These are phyloP conservation scores for Thermophis baileyi DNA, from an alignment of 2,113 vertebrate genomes.

Conservation along the genomic window DNA sequence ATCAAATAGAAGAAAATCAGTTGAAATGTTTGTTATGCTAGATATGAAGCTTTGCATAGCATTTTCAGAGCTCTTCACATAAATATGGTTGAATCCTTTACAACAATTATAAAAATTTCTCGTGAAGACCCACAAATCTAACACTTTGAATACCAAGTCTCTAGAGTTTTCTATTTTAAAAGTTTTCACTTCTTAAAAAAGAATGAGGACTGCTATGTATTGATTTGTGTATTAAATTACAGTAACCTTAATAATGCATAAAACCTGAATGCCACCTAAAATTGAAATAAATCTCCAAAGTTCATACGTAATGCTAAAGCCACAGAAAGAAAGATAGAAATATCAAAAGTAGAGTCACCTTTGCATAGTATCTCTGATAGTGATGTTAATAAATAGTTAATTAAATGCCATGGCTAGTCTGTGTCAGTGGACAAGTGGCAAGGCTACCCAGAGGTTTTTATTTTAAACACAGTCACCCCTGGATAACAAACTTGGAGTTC, in stretches of 20 bases:
- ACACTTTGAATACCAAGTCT: neutral
- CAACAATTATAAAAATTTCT: neutral
- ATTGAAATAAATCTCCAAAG: neutral
- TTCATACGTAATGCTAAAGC: neutral
- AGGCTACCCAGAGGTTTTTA: neutral
- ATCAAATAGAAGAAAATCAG: slow-evolving; percentile 22
- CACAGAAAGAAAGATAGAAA: neutral
- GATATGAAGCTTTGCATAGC: neutral
- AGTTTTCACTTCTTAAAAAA: neutral
- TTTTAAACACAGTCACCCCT: neutral
- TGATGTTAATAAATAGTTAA: neutral
- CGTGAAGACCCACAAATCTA: neutral
- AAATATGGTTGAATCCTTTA: neutral
- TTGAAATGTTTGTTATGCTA: neutral
- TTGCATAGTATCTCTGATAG: neutral
- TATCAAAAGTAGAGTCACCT: neutral
- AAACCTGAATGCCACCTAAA: neutral
- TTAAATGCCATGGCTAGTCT: neutral
- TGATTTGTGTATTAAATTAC: neutral
- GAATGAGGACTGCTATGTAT: neutral
- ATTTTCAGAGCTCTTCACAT: neutral
- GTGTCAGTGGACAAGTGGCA: neutral
- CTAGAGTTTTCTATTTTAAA: neutral
- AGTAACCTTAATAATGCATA: neutral
- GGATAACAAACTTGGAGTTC: neutral